phyloP scores from a whole-genome alignment of 2,888 invertebrate species.

The Rhaphigaster nebulosa region DNA sequence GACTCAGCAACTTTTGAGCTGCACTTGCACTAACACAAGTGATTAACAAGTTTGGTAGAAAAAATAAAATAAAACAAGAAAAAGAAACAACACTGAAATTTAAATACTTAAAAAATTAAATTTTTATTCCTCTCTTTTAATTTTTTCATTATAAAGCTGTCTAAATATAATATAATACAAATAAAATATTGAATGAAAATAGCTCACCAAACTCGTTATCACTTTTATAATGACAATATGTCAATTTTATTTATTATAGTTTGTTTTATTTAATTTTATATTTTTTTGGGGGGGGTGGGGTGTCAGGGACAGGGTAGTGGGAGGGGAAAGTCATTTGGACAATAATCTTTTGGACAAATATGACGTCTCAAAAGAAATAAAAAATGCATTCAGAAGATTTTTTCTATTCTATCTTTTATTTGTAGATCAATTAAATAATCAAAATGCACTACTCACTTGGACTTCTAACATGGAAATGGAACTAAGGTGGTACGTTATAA shows the following conservation, averaged over 20 bases:
- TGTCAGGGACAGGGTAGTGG: constrained; percentile 41
- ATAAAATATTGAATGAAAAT: neutral
- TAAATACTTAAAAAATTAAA: neutral
- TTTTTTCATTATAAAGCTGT: neutral
- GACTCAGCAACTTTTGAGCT: constrained; percentile 37
- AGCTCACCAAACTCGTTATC: constrained; percentile 2
- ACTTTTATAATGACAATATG: neutral
- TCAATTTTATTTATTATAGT: neutral
- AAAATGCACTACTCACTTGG: constrained; percentile 48
- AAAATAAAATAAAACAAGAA: neutral
- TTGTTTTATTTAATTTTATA: too few relatives aligned
- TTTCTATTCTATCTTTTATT: constrained; percentile 43
- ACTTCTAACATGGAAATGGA: constrained; percentile 45
- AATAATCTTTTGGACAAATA: constrained; percentile 41
- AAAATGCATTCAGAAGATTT: constrained; percentile 43
- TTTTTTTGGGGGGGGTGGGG: neutral
- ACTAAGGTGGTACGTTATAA: constrained; percentile 41
- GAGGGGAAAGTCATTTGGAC: constrained; percentile 39
- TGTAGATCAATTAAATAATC: constrained; percentile 39
- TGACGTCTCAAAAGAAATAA: constrained; percentile 46
- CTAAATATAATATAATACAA: neutral
- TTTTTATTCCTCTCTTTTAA: neutral
- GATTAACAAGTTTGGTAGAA: neutral
- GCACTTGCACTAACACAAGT: neutral
- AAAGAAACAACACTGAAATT: neutral